Evolutionary conservation across 1,140 invertebrate species (phyloP), one percentile per base, ranked within the genome.

Genomic region (Tribolium castaneum): DNA sequence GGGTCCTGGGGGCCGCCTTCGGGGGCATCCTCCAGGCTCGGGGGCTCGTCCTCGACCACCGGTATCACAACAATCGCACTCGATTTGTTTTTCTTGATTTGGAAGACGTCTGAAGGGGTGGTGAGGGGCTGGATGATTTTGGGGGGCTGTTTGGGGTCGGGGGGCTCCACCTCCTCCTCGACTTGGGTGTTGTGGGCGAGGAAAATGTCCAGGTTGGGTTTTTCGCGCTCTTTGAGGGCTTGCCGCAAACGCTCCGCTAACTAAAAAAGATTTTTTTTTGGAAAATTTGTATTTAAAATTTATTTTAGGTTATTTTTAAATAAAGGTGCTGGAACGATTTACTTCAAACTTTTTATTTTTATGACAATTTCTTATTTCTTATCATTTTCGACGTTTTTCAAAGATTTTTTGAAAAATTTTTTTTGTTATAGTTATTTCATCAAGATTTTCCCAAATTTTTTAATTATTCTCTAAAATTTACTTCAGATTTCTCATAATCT

Each of bases 151-250:
- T 76, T 45, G 34, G 66, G 1, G 70, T 39, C 9, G 54, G 16
- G 39, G 72, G 59, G 10, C 50, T 78, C n/a, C 4, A 52, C 70
- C 0, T 82, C 76, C 0, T 80, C 79, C 6, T 74, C 59, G n/a
- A 13, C 66, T 5, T 84, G 73, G 6, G 84, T 84, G n/a, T 86
- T 85, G 16, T 87, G 88, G 0, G 90, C 87, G 9, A 91, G 78
- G 75, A 90, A 90, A 7, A 91, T 91, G 49, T 90, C 87, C 10
- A 91, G 86, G 59, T 90, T 91, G 0, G 87, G 85, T 79, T 88
- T 88, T 9, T 87, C 87, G 0, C 88, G 81, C 5, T 89, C 86
- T 59, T 88, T 88, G 89, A 89, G 90, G 0, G 88, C 90, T 2
- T 88, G 82, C 51, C 88, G 83, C 30, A 90, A 74, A 62, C 88